phyloP scores from a whole-genome alignment of 2,888 invertebrate genomes.

The Diarsia rubi region DNA sequence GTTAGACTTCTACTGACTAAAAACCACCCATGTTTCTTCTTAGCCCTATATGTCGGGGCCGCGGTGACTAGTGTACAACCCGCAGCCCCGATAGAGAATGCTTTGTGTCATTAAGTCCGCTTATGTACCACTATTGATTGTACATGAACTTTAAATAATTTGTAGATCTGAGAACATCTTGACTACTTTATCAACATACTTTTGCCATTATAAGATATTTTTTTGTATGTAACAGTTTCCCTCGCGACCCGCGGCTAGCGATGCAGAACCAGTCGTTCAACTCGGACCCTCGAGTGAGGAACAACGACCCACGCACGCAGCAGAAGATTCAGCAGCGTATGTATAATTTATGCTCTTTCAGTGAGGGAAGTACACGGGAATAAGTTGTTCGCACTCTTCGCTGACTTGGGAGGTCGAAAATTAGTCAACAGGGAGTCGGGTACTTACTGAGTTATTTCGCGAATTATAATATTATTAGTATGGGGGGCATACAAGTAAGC shows the following conservation, averaged over 20 bases:
- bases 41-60: no score
- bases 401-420: not conserved
- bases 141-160: no score
- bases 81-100: no score
- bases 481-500: not conserved
- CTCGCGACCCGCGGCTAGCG: conserved; percentile 87
- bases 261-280: conserved; percentile 83
- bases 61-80: no score
- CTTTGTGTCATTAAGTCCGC: no score
- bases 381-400: not conserved
- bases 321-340: conserved; percentile 83
- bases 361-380: not conserved
- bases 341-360: conserved; percentile 57
- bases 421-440: not conserved
- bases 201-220: not conserved
- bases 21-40: no score
- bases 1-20: no score
- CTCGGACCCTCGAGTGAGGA: conserved; percentile 91
- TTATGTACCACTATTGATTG: no score
- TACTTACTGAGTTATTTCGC: not conserved
- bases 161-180: not conserved
- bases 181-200: not conserved
- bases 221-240: conserved; percentile 70
- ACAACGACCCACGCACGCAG: conserved; percentile 93
- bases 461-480: not conserved